Evolutionary conservation across 1,140 invertebrate species (phyloP).

Genomic region (Drosophila mauritiana): DNA sequence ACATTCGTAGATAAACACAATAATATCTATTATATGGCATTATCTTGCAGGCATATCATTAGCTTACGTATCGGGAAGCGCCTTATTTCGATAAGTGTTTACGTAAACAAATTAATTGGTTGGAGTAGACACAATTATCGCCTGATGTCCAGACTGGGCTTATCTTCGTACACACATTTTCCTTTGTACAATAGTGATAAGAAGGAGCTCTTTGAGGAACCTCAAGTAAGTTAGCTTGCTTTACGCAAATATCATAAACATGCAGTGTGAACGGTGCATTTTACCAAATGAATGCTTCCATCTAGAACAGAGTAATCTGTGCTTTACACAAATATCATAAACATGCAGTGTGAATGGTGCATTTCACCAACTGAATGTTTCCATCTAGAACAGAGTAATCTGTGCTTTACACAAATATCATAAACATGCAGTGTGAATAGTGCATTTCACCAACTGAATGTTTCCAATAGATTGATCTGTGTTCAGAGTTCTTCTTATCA

Average conservation of each 20-base stretch:
- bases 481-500: constrained; percentile 23
- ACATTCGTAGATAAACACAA: constrained; percentile 11
- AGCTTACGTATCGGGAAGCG: constrained; percentile 18
- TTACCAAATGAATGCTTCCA: constrained; percentile 23
- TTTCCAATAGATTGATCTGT: background rate
- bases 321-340: no score
- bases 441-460: no score
- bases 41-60: constrained; percentile 10
- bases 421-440: no score
- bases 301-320: background rate
- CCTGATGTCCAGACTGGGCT: constrained; percentile 24
- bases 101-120: constrained; percentile 73
- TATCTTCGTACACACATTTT: constrained; percentile 20
- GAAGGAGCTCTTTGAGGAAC: constrained; percentile 6
- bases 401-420: no score
- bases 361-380: constrained; percentile 10
- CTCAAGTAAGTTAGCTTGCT: constrained; percentile 6
- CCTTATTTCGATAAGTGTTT: constrained; percentile 54
- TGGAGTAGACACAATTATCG: constrained; percentile 29
- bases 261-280: constrained; percentile 29
- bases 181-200: constrained; percentile 24
- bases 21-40: constrained; percentile 26
- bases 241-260: constrained; percentile 37
- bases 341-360: no score
- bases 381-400: background rate